phyloP scores from a whole-genome alignment of 2,113 vertebrate genomes.

The Clupea harengus region DNA sequence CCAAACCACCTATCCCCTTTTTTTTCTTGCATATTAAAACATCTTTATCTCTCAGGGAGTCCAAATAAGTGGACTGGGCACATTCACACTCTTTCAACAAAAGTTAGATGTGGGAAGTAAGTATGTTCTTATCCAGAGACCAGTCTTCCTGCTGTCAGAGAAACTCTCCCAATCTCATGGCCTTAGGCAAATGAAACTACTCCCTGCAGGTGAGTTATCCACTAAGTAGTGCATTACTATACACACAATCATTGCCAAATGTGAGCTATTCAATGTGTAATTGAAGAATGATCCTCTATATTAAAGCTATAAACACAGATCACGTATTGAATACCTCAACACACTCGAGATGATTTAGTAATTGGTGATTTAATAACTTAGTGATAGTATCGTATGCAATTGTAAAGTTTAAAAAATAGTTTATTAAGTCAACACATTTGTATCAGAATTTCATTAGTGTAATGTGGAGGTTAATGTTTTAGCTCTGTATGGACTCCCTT shows the following conservation, averaged over 20 bases:
- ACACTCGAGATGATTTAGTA: no score
- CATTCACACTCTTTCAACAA: slow-evolving; percentile 77
- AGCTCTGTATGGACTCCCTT: no score
- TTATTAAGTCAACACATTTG: no score
- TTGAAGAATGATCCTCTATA: no score
- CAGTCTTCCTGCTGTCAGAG: slow-evolving; percentile 72
- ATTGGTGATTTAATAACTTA: no score
- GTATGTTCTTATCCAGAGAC: slow-evolving; percentile 63
- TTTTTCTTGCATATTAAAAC: slow-evolving; percentile 14
- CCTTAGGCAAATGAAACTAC: slow-evolving; percentile 67
- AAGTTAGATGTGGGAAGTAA: slow-evolving; percentile 68
- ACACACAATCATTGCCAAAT: neutral
- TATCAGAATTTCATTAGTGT: no score
- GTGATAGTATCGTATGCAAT: no score
- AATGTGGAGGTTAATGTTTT: no score
- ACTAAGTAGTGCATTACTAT: neutral
- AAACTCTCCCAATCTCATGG: slow-evolving; percentile 69
- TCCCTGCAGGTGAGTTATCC: slow-evolving; percentile 68
- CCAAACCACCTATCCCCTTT: neutral
- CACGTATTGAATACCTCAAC: no score
- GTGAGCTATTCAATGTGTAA: no score
- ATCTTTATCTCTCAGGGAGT: slow-evolving; percentile 66
- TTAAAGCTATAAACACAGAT: no score
- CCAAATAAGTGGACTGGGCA: slow-evolving; percentile 74
- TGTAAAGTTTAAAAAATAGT: no score